Conservation (phyloP, 2,888 invertebrate species). For the Ophion slaviceki region DNA sequence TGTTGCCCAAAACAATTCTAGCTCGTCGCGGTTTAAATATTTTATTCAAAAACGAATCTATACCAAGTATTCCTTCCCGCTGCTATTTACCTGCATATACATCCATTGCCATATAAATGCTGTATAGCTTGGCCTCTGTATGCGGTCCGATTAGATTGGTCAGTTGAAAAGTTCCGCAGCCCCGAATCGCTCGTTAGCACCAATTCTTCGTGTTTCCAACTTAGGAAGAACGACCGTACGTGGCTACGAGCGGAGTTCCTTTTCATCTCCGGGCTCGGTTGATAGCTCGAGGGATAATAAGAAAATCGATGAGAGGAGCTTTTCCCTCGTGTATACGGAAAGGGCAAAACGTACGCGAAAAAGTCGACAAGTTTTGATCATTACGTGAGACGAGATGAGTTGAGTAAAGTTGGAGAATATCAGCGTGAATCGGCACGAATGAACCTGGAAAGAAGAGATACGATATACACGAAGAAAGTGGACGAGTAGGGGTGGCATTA, state of each 20-base stretch:
- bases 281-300: conserved; percentile 60
- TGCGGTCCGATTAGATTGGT: conserved; percentile 54
- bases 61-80: not conserved
- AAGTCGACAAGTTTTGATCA: conserved; percentile 52
- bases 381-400: conserved; percentile 43
- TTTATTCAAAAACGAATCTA: not conserved
- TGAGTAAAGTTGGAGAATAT: conserved; percentile 16
- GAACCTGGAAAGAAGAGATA: not conserved
- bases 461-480: conserved; percentile 50
- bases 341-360: conserved; percentile 21
- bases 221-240: conserved; percentile 59
- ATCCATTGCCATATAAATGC: not conserved
- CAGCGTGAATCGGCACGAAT: conserved; percentile 3
- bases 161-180: conserved; percentile 57
- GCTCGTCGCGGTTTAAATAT: not conserved
- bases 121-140: not conserved
- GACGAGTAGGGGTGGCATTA: not conserved
- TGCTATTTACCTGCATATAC: conserved; percentile 3
- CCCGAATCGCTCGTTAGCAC: conserved; percentile 60
- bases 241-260: conserved; percentile 44
- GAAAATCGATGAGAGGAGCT: conserved; percentile 56
- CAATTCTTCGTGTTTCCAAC: conserved; percentile 58
- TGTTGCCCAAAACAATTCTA: not conserved
- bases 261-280: conserved; percentile 14
- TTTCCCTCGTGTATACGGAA: conserved; percentile 26